Evolutionary conservation across 2,888 invertebrate genomes (phyloP).

Genomic region (Ypsolopha sequella): DNA sequence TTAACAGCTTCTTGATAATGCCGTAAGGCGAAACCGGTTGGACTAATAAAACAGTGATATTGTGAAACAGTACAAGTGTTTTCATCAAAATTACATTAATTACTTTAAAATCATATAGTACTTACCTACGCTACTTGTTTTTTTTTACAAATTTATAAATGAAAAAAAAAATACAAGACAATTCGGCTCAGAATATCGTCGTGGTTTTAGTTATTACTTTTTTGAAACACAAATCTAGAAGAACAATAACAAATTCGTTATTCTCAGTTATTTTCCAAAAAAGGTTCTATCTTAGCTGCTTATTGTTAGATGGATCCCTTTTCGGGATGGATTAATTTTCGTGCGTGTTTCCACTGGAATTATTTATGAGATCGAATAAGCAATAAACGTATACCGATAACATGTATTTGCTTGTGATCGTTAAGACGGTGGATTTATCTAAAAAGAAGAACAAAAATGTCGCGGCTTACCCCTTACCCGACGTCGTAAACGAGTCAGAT

Average conservation of each 20-base stretch:
- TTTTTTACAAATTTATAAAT: too few species aligned
- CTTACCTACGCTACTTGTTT: too few species aligned
- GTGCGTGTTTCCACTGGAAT: constrained; percentile 48
- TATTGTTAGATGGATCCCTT: constrained; percentile 15
- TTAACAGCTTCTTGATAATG: too few species aligned
- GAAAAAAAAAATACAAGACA: too few species aligned
- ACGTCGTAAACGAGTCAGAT: constrained; percentile 60
- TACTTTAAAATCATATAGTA: too few species aligned
- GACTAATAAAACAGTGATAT: too few species aligned
- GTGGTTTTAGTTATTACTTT: too few species aligned
- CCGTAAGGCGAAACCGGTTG: too few species aligned
- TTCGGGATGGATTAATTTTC: constrained; percentile 60
- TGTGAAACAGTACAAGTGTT: too few species aligned
- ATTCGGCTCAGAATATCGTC: too few species aligned
- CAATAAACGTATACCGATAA: constrained; percentile 66
- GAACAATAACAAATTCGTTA: not conserved
- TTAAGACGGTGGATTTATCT: constrained; percentile 66
- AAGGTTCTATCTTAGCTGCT: not conserved
- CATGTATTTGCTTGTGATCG: constrained; percentile 65
- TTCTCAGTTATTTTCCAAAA: not conserved
- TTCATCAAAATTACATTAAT: too few species aligned
- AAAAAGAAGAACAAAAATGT: constrained; percentile 66
- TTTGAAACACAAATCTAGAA: not conserved
- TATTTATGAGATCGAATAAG: constrained; percentile 65
- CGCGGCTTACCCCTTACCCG: constrained; percentile 48